Conservation (phyloP, 2,797 vertebrate genomes). For the Pseudochaenichthys georgianus region DNA sequence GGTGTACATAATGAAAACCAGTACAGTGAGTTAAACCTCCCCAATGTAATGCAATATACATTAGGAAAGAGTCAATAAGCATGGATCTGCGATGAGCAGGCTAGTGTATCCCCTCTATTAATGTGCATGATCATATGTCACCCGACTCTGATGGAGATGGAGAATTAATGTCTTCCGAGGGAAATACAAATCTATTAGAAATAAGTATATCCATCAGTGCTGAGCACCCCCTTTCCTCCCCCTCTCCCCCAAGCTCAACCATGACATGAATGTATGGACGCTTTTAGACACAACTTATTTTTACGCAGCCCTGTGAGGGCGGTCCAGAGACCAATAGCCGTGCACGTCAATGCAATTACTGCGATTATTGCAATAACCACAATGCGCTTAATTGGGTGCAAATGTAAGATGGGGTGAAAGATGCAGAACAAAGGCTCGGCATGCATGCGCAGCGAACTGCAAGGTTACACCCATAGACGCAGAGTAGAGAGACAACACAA, state of each 20-base stretch:
- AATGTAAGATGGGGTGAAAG: conserved; percentile 60
- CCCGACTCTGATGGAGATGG: conserved; percentile 66
- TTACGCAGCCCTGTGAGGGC: conserved; percentile 81
- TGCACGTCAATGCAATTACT: conserved; percentile 69
- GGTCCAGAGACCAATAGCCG: conserved; percentile 67
- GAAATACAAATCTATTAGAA: conserved; percentile 81
- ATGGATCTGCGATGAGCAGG: conserved; percentile 71
- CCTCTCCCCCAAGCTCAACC: conserved; percentile 64
- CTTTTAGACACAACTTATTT: conserved; percentile 88
- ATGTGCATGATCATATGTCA: conserved; percentile 79
- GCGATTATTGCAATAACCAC: conserved; percentile 57
- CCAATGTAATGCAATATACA: conserved; percentile 80
- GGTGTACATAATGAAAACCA: conserved; percentile 95
- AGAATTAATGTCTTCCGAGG: conserved; percentile 69
- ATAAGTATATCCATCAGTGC: conserved; percentile 79
- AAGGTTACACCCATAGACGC: conserved; percentile 76
- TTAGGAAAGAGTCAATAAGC: conserved; percentile 69
- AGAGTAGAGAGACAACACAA: conserved; percentile 57
- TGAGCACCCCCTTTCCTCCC: conserved; percentile 49
- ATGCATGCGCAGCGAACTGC: conserved; percentile 74
- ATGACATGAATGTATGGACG: conserved; percentile 83
- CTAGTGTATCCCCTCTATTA: conserved; percentile 56
- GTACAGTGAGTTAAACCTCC: conserved; percentile 95
- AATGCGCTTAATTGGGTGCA: conserved; percentile 55
- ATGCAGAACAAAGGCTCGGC: conserved; percentile 80